phyloP scores from a whole-genome alignment of 2,888 invertebrate species.

The Thereva unica region DNA sequence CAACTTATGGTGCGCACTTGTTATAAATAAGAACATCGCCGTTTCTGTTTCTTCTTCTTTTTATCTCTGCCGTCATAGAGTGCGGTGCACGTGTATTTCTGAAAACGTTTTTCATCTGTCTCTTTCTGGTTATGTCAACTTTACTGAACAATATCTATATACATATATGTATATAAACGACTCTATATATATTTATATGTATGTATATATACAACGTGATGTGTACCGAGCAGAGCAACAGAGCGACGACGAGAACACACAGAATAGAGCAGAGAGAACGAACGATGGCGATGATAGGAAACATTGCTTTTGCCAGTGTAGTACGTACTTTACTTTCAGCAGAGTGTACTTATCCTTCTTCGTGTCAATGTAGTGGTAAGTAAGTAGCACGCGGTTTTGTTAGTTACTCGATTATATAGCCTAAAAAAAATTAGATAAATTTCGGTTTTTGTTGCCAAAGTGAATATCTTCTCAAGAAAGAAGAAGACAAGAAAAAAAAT shows the following conservation, averaged over 20 bases:
- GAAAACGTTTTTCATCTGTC: background rate
- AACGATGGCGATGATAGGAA: too few species aligned
- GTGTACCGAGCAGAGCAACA: too few species aligned
- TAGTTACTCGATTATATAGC: slow-evolving; percentile 28
- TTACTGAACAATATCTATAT: background rate
- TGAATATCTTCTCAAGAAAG: too few species aligned
- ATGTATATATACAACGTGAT: too few species aligned
- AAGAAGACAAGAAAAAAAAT: too few species aligned
- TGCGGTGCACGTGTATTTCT: slow-evolving; percentile 37
- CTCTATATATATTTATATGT: too few species aligned
- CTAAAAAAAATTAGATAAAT: slow-evolving; percentile 6
- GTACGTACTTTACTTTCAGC: slow-evolving; percentile 28
- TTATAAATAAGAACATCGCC: slow-evolving; percentile 33
- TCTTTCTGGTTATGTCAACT: slow-evolving; percentile 19
- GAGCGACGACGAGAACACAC: too few species aligned
- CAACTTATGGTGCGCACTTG: slow-evolving; percentile 13
- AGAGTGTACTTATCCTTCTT: slow-evolving; percentile 4
- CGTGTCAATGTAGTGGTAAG: slow-evolving; percentile 27
- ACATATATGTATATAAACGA: too few species aligned
- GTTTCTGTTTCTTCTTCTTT: slow-evolving; percentile 9
- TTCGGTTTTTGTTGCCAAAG: too few species aligned
- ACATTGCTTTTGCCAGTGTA: slow-evolving; percentile 1
- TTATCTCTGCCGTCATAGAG: slow-evolving; percentile 27
- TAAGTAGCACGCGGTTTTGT: slow-evolving; percentile 39
- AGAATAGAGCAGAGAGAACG: too few species aligned